Evolutionary conservation across 2,797 vertebrate genomes (phyloP), one percentile per base, ranked within the genome.

Genomic region (Mallotus villosus): DNA sequence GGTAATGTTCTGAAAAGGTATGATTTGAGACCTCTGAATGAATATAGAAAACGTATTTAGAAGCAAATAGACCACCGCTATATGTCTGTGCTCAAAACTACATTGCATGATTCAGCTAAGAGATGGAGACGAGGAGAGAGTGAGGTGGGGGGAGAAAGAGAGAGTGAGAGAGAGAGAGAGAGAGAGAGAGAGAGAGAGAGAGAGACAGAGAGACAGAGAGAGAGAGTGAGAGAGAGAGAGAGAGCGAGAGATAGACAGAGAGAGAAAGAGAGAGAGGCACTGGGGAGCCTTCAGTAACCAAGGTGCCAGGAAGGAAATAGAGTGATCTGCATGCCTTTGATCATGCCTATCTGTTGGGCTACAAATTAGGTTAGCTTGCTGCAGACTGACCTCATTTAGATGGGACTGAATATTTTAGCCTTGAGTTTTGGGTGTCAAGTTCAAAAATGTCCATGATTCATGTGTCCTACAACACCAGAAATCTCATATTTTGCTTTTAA

Each of bases 361-460:
- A 58, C 25, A 68, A 68, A 57, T 55, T 16, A 37, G 19, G 16
- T 68, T 68, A 21, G 67, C 51, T 29, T 63, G 29, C 9, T 17
- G 29, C 27, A 68, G 21, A 37, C 67, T 59, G 53, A 68, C 53
- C 53, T 68, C 11, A n/a, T 68, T 68, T 58, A 57, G 21, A 68
- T 51, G 24, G 41, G n/a, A 29, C 66, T n/a, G 21, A 37, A 32
- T 32, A 7, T 4, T 21, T 22, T 25, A 29, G 21, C 41, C 22
- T 21, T 66, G 64, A 14, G 16, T 34, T 21, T 12, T 34, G 67
- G 27, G 58, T 68, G 14, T 58, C 51, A 68, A 58, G 22, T 68
- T 34, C 11, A 49, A 53, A 29, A 57, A 21, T 24, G 29, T 65
- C 63, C 27, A 67, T 32, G 51, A 58, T 34, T 53, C 4, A 25